Base-by-base conservation (phyloP, 2,797 vertebrate genomes). In the Enteromius thamalakanensis region DNA sequence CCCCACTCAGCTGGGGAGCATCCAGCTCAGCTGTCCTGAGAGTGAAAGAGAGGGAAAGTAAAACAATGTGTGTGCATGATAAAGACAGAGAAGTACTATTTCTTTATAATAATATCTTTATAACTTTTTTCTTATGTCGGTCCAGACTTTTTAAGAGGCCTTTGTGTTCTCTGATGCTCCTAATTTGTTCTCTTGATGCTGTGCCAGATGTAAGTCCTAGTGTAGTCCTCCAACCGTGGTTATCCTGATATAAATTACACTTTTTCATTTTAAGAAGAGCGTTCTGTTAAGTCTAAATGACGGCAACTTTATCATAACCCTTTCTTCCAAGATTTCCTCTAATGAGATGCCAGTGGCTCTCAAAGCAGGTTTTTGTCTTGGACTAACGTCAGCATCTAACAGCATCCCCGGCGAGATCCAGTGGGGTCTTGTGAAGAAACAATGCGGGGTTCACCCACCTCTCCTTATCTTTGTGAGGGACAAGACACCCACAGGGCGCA, bases 1-100 rank as follows among this genome's bases (percentile, higher is more conserved):
- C 86, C 72, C 74, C 42, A 72, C 75, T 87, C 84, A 80, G 79
- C 82, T 79, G 79, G 75, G 65, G 84, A 86, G 65, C 84, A 45
- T 80, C 79, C 79, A 78, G 84, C 84, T 85, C 68, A 81, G 68
- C 81, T 79, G 76, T 83, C 69, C 62, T 76, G 77, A 80, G 47
- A 78, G 53, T 23, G 77, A 70, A 67, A 82, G 64, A 42, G 80
- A 75, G 68, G 17, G 55, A 80, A 49, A 81, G 70, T 67, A 34
- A 47, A 68, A 67, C 68, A 51, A 49, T 68, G 15, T 17, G 29
- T 79, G 45, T 71, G 37, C 51, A 1, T 64, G 26, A 42, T 34
- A 42, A 17, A 67, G 29, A 60, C 69, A 75, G 55, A 72, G 21
- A 45, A 32, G 51, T 49, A 72, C 14, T 10, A 72, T 42, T 47